Evolutionary conservation across 2,888 invertebrate species (phyloP).

Genomic region (Liposcelis brunnea): DNA sequence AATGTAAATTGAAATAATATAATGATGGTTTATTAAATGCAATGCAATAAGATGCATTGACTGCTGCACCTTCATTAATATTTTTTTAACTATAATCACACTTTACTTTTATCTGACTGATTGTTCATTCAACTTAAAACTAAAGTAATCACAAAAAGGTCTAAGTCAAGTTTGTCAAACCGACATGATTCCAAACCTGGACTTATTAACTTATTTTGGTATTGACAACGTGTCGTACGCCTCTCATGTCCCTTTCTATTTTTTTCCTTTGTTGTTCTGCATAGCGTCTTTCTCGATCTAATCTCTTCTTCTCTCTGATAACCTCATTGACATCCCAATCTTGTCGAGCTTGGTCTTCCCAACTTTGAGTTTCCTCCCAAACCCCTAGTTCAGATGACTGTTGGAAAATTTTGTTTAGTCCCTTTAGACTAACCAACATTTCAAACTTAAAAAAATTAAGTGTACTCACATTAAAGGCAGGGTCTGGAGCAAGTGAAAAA

Average conservation of each 20-base stretch:
- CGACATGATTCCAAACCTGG: no score
- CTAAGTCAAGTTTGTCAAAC: no score
- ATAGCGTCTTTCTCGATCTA: slow-evolving; percentile 13
- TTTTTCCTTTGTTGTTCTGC: slow-evolving; percentile 13
- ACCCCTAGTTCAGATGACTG: slow-evolving; percentile 13
- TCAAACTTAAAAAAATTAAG: background rate
- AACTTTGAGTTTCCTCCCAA: slow-evolving; percentile 15
- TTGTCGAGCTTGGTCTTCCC: slow-evolving; percentile 15
- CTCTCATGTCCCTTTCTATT: slow-evolving; percentile 12
- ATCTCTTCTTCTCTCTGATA: slow-evolving; percentile 13
- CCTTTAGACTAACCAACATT: no score
- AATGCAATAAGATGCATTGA: no score
- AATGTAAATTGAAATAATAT: no score
- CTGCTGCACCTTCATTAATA: no score
- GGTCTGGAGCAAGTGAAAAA: slow-evolving; percentile 3
- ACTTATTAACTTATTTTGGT: background rate
- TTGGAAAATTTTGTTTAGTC: no score
- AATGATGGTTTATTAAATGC: no score
- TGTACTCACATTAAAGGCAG: slow-evolving; percentile 5
- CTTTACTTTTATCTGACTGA: no score
- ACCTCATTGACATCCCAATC: slow-evolving; percentile 14
- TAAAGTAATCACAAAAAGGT: no score
- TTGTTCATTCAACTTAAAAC: no score
- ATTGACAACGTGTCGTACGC: background rate
- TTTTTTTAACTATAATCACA: no score